phyloP scores from a whole-genome alignment of 2,888 invertebrate species.

The Sepiola atlantica region DNA sequence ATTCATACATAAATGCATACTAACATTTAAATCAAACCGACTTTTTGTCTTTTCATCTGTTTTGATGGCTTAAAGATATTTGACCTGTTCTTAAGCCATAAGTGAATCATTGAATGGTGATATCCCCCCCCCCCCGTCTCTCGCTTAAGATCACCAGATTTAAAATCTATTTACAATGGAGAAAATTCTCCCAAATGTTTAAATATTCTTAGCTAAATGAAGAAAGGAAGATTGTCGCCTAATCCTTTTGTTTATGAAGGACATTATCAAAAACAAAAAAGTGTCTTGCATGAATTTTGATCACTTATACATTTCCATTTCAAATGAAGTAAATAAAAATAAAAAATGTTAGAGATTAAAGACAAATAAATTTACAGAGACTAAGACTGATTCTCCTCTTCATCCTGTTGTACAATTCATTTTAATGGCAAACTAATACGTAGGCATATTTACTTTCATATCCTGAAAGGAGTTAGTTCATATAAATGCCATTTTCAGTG shows the following conservation, averaged over 20 bases:
- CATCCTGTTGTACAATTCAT: neutral
- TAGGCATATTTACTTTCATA: neutral
- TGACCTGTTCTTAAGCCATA: neutral
- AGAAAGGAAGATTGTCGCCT: neutral
- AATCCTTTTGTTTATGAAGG: neutral
- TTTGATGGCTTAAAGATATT: neutral
- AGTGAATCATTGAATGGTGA: neutral
- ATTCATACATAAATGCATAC: neutral
- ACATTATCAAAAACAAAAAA: neutral
- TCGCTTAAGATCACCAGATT: neutral
- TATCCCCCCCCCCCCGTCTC: neutral
- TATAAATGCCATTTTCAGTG: neutral
- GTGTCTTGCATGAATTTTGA: neutral
- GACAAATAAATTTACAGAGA: neutral
- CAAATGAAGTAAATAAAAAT: neutral
- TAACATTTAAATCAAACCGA: neutral
- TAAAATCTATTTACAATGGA: neutral
- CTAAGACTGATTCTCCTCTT: neutral
- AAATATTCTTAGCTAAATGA: neutral
- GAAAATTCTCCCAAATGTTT: neutral
- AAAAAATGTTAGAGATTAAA: too few relatives aligned
- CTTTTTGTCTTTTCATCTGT: neutral
- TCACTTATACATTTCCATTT: neutral
- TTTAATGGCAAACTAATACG: neutral
- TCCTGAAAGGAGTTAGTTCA: neutral